Evolutionary conservation across 64 coral and sea anemone species (phyloP).

Genomic region (Pocillopora damicornis): DNA sequence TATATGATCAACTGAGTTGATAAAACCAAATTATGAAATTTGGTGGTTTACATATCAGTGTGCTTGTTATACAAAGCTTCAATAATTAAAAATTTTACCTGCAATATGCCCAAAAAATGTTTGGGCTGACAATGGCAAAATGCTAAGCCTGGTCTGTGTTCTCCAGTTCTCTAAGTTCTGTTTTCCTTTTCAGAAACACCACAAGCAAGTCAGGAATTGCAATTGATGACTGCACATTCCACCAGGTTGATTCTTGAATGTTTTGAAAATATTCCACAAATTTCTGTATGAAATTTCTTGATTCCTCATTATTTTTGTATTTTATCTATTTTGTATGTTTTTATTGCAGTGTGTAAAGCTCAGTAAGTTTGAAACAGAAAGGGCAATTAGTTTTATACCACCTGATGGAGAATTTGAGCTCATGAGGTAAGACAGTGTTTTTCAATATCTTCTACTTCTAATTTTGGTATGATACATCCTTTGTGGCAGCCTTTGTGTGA

Average conservation of each 20-base stretch:
- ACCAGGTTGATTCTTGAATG: conserved; percentile 62
- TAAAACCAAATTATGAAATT: no score
- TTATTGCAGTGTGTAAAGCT: conserved; percentile 96
- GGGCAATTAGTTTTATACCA: conserved; percentile 96
- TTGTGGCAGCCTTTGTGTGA: neutral
- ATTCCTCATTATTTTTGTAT: neutral
- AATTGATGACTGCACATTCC: conserved; percentile 98
- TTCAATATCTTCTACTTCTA: neutral
- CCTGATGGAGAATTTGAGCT: conserved; percentile 99
- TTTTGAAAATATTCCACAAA: neutral
- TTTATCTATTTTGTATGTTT: neutral
- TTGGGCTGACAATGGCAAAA: neutral
- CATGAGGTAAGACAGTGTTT: conserved; percentile 69
- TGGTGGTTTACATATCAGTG: no score
- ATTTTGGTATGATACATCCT: no score
- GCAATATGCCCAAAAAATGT: no score
- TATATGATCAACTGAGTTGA: no score
- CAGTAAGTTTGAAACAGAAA: conserved; percentile 98
- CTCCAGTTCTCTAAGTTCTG: neutral
- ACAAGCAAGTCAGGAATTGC: conserved; percentile 97
- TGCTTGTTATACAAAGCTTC: no score
- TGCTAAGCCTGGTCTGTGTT: neutral
- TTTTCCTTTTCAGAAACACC: conserved; percentile 67
- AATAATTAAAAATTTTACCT: no score
- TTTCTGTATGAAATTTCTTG: neutral